A percentile compares a stretch with the other conserved stretches of the same genome.
phyloP scores from a whole-genome alignment of 92 coral and sea anemone species.

The Galaxea fascicularis region DNA sequence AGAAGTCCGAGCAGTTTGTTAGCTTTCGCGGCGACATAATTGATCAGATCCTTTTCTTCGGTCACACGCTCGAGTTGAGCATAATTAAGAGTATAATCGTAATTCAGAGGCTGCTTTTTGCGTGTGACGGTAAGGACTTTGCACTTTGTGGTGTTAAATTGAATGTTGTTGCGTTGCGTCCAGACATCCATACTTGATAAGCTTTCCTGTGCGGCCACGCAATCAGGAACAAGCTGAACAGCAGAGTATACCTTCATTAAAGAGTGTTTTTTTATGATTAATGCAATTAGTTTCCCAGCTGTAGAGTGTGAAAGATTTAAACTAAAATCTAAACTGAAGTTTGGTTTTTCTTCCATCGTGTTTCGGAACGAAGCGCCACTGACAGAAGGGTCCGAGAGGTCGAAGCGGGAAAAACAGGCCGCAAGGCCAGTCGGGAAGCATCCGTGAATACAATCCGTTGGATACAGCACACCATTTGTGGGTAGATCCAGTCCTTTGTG shows the following conservation, averaged over 20 bases:
- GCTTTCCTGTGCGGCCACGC: constrained; percentile 3
- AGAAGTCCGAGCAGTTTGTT: constrained; percentile 21
- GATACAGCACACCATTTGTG: no score
- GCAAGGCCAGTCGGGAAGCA: no score
- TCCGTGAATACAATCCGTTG: no score
- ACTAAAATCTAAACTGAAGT: no score
- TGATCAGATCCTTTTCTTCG: constrained; percentile 40
- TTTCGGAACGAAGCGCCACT: no score
- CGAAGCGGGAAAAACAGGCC: no score
- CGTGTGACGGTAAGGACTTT: constrained; percentile 42
- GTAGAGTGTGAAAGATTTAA: no score
- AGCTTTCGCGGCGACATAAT: background rate
- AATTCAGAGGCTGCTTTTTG: constrained; percentile 26
- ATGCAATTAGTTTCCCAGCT: no score
- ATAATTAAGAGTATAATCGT: constrained; percentile 36
- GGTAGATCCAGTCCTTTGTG: no score
- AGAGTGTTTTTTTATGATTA: no score
- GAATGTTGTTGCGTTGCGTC: constrained; percentile 30
- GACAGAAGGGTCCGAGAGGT: no score
- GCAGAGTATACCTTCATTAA: background rate
- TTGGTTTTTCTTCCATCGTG: no score
- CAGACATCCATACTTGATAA: constrained; percentile 28
- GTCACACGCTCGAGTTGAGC: constrained; percentile 21
- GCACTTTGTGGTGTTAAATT: constrained; percentile 65
- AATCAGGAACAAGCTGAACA: background rate